Evolutionary conservation across 2,113 vertebrate species (phyloP).

Genomic region (Hiodon alosoides): DNA sequence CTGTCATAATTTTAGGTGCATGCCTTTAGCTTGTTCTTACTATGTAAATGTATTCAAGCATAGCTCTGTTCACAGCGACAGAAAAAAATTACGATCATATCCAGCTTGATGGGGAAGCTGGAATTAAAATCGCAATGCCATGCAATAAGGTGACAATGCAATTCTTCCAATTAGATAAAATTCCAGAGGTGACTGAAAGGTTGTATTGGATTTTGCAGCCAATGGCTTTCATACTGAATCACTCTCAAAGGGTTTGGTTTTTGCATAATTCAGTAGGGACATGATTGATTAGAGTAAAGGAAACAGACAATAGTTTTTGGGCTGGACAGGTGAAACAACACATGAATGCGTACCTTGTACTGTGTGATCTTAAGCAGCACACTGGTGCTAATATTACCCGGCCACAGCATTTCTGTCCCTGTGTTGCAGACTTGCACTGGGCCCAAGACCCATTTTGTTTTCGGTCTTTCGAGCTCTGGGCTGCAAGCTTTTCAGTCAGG

Average conservation of each 20-base stretch:
- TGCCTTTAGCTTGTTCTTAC: too few relatives aligned
- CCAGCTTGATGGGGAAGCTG: too few relatives aligned
- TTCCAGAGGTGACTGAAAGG: not conserved
- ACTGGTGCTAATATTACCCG: not conserved
- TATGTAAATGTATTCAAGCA: too few relatives aligned
- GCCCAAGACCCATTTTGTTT: conserved; percentile 1
- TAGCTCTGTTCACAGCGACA: too few relatives aligned
- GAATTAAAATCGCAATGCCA: too few relatives aligned
- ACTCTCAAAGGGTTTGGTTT: not conserved
- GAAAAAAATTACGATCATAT: too few relatives aligned
- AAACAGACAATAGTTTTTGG: not conserved
- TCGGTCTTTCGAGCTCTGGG: conserved; percentile 4
- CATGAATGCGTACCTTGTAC: too few relatives aligned
- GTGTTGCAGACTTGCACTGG: not conserved
- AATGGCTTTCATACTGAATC: not conserved
- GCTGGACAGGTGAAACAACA: not conserved
- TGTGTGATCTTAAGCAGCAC: not conserved
- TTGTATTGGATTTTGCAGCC: not conserved
- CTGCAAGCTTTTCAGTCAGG: conserved; percentile 20
- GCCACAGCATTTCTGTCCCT: not conserved
- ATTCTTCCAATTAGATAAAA: too few relatives aligned
- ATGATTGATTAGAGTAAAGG: not conserved
- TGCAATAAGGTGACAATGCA: too few relatives aligned
- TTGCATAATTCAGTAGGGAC: not conserved
- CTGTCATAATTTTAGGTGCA: too few relatives aligned